Evolutionary conservation across 2,113 vertebrate species (phyloP), one percentile per base, ranked within the genome.

Genomic region (Eurystomus gularis): DNA sequence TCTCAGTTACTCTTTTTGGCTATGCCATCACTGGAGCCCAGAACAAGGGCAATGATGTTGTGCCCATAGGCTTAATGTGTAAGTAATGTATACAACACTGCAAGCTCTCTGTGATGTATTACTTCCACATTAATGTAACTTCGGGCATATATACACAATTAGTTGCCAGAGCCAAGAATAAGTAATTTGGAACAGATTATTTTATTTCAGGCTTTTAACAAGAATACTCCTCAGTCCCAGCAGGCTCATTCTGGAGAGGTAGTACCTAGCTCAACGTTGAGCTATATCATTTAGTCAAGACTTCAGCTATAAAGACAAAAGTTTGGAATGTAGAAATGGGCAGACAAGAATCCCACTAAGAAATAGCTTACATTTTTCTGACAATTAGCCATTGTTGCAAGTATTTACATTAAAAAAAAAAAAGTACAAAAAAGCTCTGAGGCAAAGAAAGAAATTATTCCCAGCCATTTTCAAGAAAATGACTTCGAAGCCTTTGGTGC

Each of bases 351-450:
- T 95, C 60, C 77, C 62, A 39, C 91, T 93, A 64, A 93, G 93
- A 92, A 92, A 93, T 90, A 91, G 58, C 62, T 87, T 89, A 68
- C 83, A 96, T 95, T 97, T 95, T 94, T 93, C 91, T 82, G 79
- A 94, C 82, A 93, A 88, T 84, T 90, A 95, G 58, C 77, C 73
- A 91, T 96, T 94, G 85, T 93, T 94, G 49, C 44, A 85, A 95
- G n/a, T 79, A 84, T 93, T 86, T 94, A 69, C 88, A 65, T 89
- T 37, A 39, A 70, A 61, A 75, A 58, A 76, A 78, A 44, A 42
- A 80, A 6, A 28, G 17, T 31, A 77, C 37, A 39, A 78, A 91
- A 78, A 86, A 57, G 18, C 75, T 95, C 81, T 58, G 62, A 39
- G 20, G n/a, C 60, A 75, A 90, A 94, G 80, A 70, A 85, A 55